These are phyloP conservation scores for Forbesichthys agassizii DNA, from an alignment of 2,113 vertebrate genomes.

Conservation along the genomic window DNA sequence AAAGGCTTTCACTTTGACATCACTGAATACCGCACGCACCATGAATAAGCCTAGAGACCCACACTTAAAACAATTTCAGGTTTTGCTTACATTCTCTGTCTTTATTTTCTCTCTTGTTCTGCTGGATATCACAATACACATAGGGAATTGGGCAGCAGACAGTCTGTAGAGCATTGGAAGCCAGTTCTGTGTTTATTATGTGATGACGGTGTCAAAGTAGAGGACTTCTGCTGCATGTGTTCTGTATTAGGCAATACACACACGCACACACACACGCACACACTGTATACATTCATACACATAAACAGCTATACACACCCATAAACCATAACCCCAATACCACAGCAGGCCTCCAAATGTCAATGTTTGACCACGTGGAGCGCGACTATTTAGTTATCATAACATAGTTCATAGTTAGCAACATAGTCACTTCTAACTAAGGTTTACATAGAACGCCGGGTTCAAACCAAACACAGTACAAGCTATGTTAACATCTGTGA, in stretches of 20 bases:
- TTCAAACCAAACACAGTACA: background rate
- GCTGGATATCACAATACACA: constrained; percentile 8
- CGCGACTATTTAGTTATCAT: background rate
- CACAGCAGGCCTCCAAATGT: constrained; percentile 32
- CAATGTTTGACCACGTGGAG: background rate
- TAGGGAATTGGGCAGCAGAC: constrained; percentile 6
- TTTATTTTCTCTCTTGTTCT: background rate
- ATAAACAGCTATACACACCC: no score
- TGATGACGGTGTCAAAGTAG: background rate
- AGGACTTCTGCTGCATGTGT: background rate
- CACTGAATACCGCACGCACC: background rate
- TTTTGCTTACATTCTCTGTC: background rate
- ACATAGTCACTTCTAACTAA: no score
- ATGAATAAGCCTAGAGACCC: constrained; percentile 24
- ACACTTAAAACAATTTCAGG: background rate
- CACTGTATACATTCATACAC: background rate
- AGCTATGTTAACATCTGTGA: constrained; percentile 21
- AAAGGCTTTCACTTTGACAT: constrained; percentile 40
- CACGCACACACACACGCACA: background rate
- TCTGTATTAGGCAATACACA: background rate
- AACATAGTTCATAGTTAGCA: background rate
- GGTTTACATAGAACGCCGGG: no score
- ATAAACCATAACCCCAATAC: background rate
- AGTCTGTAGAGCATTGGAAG: background rate
- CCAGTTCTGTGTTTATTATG: constrained; percentile 1